phyloP scores from a whole-genome alignment of 1,140 invertebrate genomes.

The Drosophila setifemur region DNA sequence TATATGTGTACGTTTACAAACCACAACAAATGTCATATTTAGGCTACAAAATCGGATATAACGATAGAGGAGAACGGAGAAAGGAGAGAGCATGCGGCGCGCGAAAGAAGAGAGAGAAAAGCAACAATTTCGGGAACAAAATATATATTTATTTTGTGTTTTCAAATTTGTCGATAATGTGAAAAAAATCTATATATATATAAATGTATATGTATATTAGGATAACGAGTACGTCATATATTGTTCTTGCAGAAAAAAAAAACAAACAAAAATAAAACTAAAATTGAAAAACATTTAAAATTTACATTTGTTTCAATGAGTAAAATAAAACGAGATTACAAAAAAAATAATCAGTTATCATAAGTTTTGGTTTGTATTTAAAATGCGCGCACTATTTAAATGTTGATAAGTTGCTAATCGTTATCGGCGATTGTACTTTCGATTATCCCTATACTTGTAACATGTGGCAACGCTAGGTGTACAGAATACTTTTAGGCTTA shows the following conservation, averaged over 20 bases:
- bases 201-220: conserved; percentile 19
- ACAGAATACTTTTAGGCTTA: too few species aligned
- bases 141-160: conserved; percentile 75
- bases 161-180: conserved; percentile 62
- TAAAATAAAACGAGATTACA: too few species aligned
- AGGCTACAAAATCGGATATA: conserved; percentile 67
- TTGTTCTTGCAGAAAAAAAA: conserved; percentile 52
- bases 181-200: conserved; percentile 35
- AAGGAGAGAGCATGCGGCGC: conserved; percentile 6
- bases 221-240: conserved; percentile 40
- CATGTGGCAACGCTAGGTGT: too few species aligned
- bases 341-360: too few species aligned
- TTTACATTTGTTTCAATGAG: too few species aligned
- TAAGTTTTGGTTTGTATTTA: too few species aligned
- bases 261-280: conserved; percentile 34
- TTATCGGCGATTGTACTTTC: too few species aligned
- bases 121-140: conserved; percentile 76
- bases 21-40: conserved; percentile 67
- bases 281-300: conserved; percentile 19
- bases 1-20: conserved; percentile 57
- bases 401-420: too few species aligned
- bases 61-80: conserved; percentile 30
- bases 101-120: not conserved
- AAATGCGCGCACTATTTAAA: too few species aligned
- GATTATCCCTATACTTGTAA: too few species aligned